Conservation (phyloP, 2,797 vertebrate species). For the Neopelma chrysocephalum region DNA sequence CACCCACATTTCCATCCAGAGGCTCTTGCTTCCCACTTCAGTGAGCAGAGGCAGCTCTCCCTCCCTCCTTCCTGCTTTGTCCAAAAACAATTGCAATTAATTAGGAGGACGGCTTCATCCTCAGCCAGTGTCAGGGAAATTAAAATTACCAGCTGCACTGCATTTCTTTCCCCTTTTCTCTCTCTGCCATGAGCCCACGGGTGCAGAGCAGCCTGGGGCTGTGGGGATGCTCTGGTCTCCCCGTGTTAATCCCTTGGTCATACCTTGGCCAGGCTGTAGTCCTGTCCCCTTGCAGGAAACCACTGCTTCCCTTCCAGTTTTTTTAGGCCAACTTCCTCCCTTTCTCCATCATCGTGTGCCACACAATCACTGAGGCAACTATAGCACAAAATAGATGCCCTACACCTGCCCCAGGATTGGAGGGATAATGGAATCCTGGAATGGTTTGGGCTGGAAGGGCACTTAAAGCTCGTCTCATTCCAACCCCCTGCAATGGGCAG, state of each 20-base stretch:
- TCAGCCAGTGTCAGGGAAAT: neutral
- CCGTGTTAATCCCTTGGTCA: neutral
- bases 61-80: neutral
- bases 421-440: neutral
- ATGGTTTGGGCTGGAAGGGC: neutral
- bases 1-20: neutral
- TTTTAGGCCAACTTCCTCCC: neutral
- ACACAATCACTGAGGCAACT: accelerated
- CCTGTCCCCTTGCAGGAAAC: neutral
- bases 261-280: neutral
- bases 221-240: neutral
- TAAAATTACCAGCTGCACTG: neutral
- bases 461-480: neutral
- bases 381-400: neutral
- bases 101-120: neutral
- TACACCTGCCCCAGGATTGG: neutral
- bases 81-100: neutral
- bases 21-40: neutral
- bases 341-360: neutral
- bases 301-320: neutral
- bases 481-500: neutral
- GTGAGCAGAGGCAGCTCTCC: neutral
- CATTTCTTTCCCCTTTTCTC: neutral
- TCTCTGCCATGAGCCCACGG: neutral
- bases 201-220: neutral